Conservation (phyloP, 2,797 vertebrate species). For the Phrynocephalus vlangalii region DNA sequence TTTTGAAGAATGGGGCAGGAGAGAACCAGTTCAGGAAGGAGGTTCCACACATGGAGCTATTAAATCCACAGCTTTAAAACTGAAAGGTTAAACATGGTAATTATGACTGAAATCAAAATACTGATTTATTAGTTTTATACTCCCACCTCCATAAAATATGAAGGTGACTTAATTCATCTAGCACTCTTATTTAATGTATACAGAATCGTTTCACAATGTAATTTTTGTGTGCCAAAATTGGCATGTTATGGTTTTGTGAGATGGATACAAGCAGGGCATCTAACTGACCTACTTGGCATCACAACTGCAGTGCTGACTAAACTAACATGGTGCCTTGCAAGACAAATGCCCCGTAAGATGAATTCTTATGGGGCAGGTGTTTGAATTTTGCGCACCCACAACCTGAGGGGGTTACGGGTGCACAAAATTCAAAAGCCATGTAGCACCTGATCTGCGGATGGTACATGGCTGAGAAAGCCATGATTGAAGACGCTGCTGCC, state of each 20-base stretch:
- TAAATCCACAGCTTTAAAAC: background rate
- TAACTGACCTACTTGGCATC: conserved; percentile 53
- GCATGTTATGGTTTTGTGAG: conserved; percentile 33
- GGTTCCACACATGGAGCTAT: background rate
- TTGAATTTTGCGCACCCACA: no score
- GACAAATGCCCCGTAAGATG: no score
- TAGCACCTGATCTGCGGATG: no score
- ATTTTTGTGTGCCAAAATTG: conserved; percentile 13
- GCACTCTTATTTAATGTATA: conserved; percentile 10
- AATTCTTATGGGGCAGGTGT: no score
- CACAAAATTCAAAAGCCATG: no score
- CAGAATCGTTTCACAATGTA: background rate
- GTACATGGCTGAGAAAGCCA: no score
- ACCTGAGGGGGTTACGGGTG: no score
- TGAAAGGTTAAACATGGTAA: background rate
- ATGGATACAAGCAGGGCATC: conserved; percentile 20
- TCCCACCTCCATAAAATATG: background rate
- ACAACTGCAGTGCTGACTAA: conserved; percentile 12
- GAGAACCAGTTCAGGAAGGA: background rate
- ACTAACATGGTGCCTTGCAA: background rate
- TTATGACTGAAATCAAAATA: background rate
- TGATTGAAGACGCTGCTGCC: no score
- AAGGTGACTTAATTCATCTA: background rate
- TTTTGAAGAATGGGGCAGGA: background rate
- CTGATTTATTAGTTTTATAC: background rate